Evolutionary conservation across 1,140 invertebrate species (phyloP), one percentile per base, ranked within the genome.

Genomic region (Trichonephila inaurata): DNA sequence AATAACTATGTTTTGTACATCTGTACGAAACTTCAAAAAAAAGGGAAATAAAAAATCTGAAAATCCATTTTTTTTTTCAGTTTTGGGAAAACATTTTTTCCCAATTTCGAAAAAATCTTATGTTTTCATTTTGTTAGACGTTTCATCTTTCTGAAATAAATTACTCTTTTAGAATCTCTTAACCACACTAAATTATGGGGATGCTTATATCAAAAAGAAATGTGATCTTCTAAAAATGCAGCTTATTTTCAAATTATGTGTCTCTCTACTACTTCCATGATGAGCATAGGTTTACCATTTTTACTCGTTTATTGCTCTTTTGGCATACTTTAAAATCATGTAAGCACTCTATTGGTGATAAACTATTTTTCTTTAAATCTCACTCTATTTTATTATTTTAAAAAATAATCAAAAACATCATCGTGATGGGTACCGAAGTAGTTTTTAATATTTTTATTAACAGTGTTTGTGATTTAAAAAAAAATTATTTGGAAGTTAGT

Each of bases 191-290:
- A 91, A 91, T 91, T 91, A 91, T 69, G 44, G 72, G 89, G 72
- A 82, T 77, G 89, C 61, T 91, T 82, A 62, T 33, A 19, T 58
- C 69, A 62, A 40, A 18, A 82, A 82, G 89, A 91, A 64, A 91
- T 91, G 89, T 77, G 89, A 91, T 91, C 89, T 81, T 60, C 33
- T 60, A 81, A 81, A 91, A 91, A 82, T 91, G 58, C 69, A 60
- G 89, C 51, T 77, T 24, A n/a, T 61, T 82, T 91, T 81, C 72
- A 91, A 91, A 91, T 91, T 91, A 91, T 77, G 72, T 91, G 89
- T 91, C 58, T 91, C 24, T 58, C 40, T 58, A 89, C 33, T 44
- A n/a, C 40, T 82, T 82, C 61, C 60, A 33, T 33, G 58, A n/a
- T n/a, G n/a, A n/a, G n/a, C n/a, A 51, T 1, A 6, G 33, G 89